These are phyloP conservation scores for Rhodophaea formosa DNA, from an alignment of 2,888 invertebrate species.

Conservation along the genomic window DNA sequence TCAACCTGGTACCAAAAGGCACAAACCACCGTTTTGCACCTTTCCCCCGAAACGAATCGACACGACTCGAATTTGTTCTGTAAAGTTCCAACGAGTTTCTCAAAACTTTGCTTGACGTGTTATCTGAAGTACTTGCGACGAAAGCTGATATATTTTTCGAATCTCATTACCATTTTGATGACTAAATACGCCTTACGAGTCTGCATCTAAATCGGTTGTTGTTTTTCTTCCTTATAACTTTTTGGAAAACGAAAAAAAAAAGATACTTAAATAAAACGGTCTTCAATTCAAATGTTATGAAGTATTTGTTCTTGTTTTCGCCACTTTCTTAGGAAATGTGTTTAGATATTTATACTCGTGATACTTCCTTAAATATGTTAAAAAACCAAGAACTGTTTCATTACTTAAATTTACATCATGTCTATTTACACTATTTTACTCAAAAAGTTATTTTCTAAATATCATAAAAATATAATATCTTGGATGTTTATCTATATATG, in stretches of 20 bases:
- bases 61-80: constrained; percentile 20
- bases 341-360: no score
- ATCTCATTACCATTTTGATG: constrained; percentile 10
- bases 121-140: constrained; percentile 18
- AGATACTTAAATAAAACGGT: no score
- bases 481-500: no score
- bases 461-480: no score
- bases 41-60: constrained; percentile 22
- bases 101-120: constrained; percentile 20
- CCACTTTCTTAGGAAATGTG: no score
- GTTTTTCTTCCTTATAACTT: background rate
- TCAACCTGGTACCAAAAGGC: background rate
- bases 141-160: constrained; percentile 9
- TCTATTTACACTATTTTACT: no score
- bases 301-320: no score
- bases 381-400: no score
- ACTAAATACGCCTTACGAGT: background rate
- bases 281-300: no score
- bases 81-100: constrained; percentile 19
- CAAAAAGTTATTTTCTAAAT: no score
- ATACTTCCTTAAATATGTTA: no score
- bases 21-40: constrained; percentile 16
- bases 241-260: background rate
- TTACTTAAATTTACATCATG: no score
- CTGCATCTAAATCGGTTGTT: background rate